Conservation (phyloP, 2,797 vertebrate genomes). For the Bovichtus variegatus region DNA sequence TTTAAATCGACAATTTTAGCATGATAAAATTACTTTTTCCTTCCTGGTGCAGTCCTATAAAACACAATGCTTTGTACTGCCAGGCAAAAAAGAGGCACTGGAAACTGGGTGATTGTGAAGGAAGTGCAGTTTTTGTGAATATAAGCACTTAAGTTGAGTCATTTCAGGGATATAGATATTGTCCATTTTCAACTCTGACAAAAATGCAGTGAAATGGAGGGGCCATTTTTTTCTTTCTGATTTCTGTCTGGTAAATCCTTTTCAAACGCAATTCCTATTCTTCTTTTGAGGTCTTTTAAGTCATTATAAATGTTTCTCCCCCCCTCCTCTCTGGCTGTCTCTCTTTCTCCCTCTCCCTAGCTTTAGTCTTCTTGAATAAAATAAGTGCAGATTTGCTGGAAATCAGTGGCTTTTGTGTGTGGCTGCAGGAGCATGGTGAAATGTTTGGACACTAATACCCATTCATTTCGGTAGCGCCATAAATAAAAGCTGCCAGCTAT, state of each 20-base stretch:
- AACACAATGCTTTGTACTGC: constrained; percentile 53
- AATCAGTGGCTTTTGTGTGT: constrained; percentile 99
- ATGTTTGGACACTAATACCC: constrained; percentile 99
- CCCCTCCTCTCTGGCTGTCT: constrained; percentile 58
- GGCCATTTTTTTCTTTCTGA: constrained; percentile 70
- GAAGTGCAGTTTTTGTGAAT: constrained; percentile 58
- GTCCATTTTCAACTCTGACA: constrained; percentile 78
- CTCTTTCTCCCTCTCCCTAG: constrained; percentile 62
- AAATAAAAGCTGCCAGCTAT: constrained; percentile 99
- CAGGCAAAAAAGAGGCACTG: constrained; percentile 49
- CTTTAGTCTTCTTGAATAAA: constrained; percentile 97
- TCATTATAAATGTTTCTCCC: constrained; percentile 87
- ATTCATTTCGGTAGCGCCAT: constrained; percentile 99
- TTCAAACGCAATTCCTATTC: constrained; percentile 82
- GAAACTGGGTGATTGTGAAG: constrained; percentile 59
- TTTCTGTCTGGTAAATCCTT: constrained; percentile 76
- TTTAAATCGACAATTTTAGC: constrained; percentile 59
- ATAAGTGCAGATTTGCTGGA: constrained; percentile 99
- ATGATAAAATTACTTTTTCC: constrained; percentile 62
- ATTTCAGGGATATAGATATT: constrained; percentile 78
- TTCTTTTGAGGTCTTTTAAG: constrained; percentile 87
- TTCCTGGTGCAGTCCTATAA: constrained; percentile 43
- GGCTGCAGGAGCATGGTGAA: constrained; percentile 99
- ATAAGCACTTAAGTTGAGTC: constrained; percentile 67
- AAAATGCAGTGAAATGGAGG: constrained; percentile 78